Percentiles rank a stretch among this genome's conserved stretches.
Conservation (phyloP, 2,888 invertebrate species). For the Tryphoninae sp. region DNA sequence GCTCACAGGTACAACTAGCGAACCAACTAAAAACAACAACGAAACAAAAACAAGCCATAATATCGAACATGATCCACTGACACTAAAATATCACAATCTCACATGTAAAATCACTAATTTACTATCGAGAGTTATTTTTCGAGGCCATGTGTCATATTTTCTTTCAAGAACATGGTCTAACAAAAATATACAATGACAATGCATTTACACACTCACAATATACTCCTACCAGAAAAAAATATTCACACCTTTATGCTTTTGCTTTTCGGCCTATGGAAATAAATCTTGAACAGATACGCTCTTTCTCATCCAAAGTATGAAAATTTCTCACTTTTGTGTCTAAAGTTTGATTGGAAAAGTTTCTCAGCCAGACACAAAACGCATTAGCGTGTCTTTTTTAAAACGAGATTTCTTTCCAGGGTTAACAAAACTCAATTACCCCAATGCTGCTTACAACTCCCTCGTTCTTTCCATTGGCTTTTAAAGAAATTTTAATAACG, state of each 20-base stretch:
- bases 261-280: constrained; percentile 3
- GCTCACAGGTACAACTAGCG: constrained; percentile 84
- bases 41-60: constrained; percentile 32
- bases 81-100: constrained; percentile 24
- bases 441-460: not conserved
- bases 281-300: not conserved
- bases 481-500: constrained; percentile 26
- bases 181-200: constrained; percentile 27
- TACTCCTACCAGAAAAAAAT: constrained; percentile 31
- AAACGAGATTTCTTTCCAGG: not conserved
- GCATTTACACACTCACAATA: constrained; percentile 47
- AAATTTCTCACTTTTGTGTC: too few relatives aligned
- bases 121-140: constrained; percentile 13
- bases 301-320: too few relatives aligned
- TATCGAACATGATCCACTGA: constrained; percentile 38
- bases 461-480: constrained; percentile 21
- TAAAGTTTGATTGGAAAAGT: too few relatives aligned
- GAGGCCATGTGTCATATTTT: not conserved
- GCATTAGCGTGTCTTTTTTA: too few relatives aligned
- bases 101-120: constrained; percentile 10
- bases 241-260: constrained; percentile 20
- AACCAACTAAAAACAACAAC: constrained; percentile 29
- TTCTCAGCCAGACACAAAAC: too few relatives aligned
- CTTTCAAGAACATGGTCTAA: not conserved
- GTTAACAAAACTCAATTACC: not conserved